Conservation (phyloP, 2,113 vertebrate genomes). For the Mungos mungo region DNA sequence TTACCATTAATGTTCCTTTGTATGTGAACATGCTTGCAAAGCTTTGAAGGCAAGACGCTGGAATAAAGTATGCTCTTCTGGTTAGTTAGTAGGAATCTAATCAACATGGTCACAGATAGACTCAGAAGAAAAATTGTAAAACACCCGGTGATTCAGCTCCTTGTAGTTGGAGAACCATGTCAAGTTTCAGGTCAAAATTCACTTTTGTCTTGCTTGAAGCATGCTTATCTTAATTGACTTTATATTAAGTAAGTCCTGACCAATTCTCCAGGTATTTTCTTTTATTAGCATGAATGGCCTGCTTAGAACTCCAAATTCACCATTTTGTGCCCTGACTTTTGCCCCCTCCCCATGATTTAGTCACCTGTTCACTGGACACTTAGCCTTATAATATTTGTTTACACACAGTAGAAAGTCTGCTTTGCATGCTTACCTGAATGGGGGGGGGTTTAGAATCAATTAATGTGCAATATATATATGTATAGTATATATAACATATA, state of each 20-base stretch:
- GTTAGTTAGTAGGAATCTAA: not conserved
- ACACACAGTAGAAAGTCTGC: not conserved
- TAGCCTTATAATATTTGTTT: not conserved
- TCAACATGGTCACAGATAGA: not conserved
- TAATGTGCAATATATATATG: not conserved
- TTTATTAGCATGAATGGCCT: not conserved
- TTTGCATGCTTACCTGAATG: not conserved
- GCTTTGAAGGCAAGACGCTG: not conserved
- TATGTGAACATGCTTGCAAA: not conserved
- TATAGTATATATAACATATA: not conserved
- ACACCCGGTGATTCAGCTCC: not conserved
- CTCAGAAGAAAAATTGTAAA: not conserved
- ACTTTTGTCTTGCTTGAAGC: slow-evolving; percentile 2
- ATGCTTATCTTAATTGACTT: not conserved
- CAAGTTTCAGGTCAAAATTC: slow-evolving; percentile 1
- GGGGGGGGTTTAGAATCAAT: not conserved
- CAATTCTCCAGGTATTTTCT: not conserved
- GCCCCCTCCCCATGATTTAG: not conserved
- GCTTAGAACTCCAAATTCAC: not conserved
- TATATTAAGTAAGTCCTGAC: slow-evolving; percentile 27
- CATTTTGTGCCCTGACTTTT: not conserved
- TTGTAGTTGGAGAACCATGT: not conserved
- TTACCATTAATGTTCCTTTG: not conserved
- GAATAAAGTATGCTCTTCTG: not conserved
- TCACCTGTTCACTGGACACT: not conserved